phyloP scores from a whole-genome alignment of 1,140 invertebrate genomes.

The Asbolus verrucosus region DNA sequence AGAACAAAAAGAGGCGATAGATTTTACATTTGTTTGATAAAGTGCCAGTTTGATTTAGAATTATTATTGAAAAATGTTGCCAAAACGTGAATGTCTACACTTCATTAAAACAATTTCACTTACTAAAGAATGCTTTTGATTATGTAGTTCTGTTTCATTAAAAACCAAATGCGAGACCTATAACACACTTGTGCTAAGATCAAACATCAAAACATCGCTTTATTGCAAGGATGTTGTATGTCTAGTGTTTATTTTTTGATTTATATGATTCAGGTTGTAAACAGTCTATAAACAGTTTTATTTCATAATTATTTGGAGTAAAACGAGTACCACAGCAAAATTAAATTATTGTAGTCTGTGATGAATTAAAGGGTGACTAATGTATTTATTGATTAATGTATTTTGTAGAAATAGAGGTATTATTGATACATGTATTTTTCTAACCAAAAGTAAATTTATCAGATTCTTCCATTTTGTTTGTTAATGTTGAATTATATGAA shows the following conservation, averaged over 20 bases:
- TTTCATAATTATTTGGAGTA: too few species aligned
- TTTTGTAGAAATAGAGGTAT: constrained; percentile 59
- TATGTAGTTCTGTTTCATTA: constrained; percentile 23
- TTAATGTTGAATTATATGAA: constrained; percentile 58
- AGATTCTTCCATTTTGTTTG: constrained; percentile 59
- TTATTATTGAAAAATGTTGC: too few species aligned
- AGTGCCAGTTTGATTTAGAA: too few species aligned
- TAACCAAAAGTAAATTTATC: constrained; percentile 59
- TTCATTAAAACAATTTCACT: too few species aligned
- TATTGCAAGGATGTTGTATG: too few species aligned
- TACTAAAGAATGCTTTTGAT: too few species aligned
- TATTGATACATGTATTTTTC: constrained; percentile 63
- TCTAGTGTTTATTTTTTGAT: constrained; percentile 29
- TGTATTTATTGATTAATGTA: constrained; percentile 63
- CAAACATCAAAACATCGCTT: too few species aligned
- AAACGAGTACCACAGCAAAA: constrained; percentile 51
- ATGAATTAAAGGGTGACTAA: constrained; percentile 65
- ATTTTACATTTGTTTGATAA: too few species aligned
- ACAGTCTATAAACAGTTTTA: constrained; percentile 52
- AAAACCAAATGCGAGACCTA: too few species aligned
- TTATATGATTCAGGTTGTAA: constrained; percentile 51
- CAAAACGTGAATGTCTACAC: too few species aligned
- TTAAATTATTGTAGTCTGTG: constrained; percentile 64
- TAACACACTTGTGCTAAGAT: too few species aligned
- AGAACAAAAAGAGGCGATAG: not conserved